Conservation (phyloP, 2,888 invertebrate genomes). For the Temnothorax unifasciatus region DNA sequence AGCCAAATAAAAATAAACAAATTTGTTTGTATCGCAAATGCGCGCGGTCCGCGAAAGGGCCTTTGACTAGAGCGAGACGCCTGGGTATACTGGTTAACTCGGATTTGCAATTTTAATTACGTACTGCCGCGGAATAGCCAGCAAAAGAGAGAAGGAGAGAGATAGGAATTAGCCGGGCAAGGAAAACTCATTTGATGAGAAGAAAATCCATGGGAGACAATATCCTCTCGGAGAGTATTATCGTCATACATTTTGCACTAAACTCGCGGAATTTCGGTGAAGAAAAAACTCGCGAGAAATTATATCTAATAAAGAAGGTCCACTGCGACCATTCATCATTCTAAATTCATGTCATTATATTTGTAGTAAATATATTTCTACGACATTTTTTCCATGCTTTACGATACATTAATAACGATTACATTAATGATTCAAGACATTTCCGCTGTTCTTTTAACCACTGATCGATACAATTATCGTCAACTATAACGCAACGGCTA, state of each 20-base stretch:
- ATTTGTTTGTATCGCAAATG: conserved; percentile 84
- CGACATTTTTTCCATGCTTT: neutral
- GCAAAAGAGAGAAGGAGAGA: conserved; percentile 48
- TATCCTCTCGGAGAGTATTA: conserved; percentile 27
- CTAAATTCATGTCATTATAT: neutral
- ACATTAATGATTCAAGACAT: neutral
- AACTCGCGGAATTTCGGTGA: neutral
- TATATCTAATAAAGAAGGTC: neutral
- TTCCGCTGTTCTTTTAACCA: conserved; percentile 45
- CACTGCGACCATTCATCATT: neutral
- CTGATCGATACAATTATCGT: conserved; percentile 58
- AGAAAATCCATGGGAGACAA: conserved; percentile 59
- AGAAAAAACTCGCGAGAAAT: conserved; percentile 1
- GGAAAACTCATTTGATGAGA: conserved; percentile 66
- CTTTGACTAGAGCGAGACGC: conserved; percentile 78
- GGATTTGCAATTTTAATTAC: conserved; percentile 85
- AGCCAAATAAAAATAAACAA: conserved; percentile 84
- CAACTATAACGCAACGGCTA: conserved; percentile 49
- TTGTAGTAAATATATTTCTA: conserved; percentile 11
- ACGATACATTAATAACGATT: neutral
- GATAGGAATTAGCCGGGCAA: conserved; percentile 65
- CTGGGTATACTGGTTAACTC: conserved; percentile 80
- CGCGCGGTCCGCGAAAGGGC: conserved; percentile 72
- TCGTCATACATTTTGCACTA: conserved; percentile 20
- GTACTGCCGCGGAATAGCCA: conserved; percentile 64